Conservation (phyloP, 2,797 vertebrate genomes). For the Trematomus bernacchii region DNA sequence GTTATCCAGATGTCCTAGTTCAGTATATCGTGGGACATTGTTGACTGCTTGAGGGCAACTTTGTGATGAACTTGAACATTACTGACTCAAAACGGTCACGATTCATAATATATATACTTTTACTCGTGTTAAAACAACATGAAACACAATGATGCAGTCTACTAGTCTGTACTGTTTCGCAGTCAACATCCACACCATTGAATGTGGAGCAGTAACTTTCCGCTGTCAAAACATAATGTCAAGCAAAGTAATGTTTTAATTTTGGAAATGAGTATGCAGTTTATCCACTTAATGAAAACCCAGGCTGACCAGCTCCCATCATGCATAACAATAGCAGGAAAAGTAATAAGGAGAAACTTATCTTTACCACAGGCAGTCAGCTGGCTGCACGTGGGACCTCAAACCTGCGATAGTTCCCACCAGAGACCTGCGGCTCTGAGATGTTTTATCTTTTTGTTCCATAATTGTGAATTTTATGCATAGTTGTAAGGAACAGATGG, state of each 20-base stretch:
- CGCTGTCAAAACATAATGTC: not conserved
- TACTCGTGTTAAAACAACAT: not conserved
- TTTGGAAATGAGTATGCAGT: constrained; percentile 32
- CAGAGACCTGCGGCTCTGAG: constrained; percentile 51
- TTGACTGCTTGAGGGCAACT: constrained; percentile 11
- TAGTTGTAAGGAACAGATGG: constrained; percentile 77
- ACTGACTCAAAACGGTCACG: not conserved
- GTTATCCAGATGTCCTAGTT: constrained; percentile 5
- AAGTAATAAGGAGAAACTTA: constrained; percentile 64
- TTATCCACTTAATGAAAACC: constrained; percentile 48
- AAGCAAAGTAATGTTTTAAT: constrained; percentile 34
- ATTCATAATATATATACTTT: not conserved
- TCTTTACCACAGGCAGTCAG: constrained; percentile 51
- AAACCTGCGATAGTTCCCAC: constrained; percentile 57
- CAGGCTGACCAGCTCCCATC: constrained; percentile 31
- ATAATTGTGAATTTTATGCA: constrained; percentile 70
- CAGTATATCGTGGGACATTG: constrained; percentile 6
- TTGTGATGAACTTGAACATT: not conserved
- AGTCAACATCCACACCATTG: constrained; percentile 11
- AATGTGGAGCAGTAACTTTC: constrained; percentile 13
- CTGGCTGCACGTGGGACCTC: constrained; percentile 41
- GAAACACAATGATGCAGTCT: not conserved
- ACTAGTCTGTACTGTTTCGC: not conserved
- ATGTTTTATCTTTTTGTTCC: constrained; percentile 64
- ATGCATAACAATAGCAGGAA: constrained; percentile 50